Evolutionary conservation across 2,113 vertebrate genomes (phyloP), one percentile per base, ranked within the genome.

Genomic region (Hippotragus niger): DNA sequence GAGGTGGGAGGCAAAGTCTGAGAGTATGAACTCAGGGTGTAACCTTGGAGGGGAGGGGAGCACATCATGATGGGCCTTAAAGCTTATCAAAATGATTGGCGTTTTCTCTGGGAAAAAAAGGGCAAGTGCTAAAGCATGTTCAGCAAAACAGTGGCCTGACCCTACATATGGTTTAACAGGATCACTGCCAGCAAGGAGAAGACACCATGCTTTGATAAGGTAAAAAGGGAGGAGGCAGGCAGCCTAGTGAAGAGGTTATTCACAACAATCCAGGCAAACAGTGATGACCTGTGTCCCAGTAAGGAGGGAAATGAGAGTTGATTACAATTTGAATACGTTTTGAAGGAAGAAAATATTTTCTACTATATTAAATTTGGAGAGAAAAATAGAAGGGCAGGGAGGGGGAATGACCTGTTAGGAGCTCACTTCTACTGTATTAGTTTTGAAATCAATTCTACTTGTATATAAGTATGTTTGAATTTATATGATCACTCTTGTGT

Each of bases 1-100:
- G 31, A 43, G 11, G 2, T 55, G 43, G 7, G 47, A 67, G 5
- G 19, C 1, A 23, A 6, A 29, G 78, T 21, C 19, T 0, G 21
- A 14, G 11, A 21, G 6, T 29, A 13, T 14, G 21, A 62, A 43
- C 3, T 64, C n/a, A 80, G 12, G 9, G 29, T 16, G 4, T 60
- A 11, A 78, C 29, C 3, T 5, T 45, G 67, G 36, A 64, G 23
- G 15, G 6, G 5, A 53, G 45, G 25, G 53, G 9, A 40, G 21
- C 15, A 55, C 11, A 36, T 15, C 11, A 23, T 15, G 2, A 60
- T 60, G 67, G 33, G 31, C 40, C 17, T 29, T 55, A 14, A 33
- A n/a, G 14, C 27, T 33, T 29, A 15, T 23, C 16, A 21, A 16
- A 58, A 86, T 21, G 33, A 31, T 33, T 36, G 52, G 9, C 12